Conservation (phyloP, 2,113 vertebrate genomes). For the Oncorhynchus keta region DNA sequence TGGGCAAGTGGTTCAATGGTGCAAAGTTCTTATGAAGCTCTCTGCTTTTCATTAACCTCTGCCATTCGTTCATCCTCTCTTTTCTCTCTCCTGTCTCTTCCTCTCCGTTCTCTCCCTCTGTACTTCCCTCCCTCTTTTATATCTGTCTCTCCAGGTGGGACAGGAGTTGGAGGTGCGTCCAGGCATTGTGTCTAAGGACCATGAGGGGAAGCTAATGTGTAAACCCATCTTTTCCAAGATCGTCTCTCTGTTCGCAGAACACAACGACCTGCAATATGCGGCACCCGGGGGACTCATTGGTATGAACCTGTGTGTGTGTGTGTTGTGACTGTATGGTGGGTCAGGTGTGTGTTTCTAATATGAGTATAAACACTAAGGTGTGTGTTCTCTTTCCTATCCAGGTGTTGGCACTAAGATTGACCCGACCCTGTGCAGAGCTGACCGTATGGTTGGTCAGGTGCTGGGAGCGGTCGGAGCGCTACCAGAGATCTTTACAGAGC, state of each 20-base stretch:
- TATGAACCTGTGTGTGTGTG: slow-evolving; percentile 52
- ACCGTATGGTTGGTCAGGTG: slow-evolving; percentile 98
- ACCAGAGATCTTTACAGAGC: slow-evolving; percentile 97
- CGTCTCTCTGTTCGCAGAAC: slow-evolving; percentile 94
- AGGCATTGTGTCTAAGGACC: slow-evolving; percentile 98
- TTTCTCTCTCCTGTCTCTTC: not conserved
- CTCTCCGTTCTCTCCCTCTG: not conserved
- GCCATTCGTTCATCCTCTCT: not conserved
- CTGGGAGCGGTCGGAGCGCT: slow-evolving; percentile 94
- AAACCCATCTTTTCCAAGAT: slow-evolving; percentile 99
- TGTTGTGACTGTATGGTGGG: slow-evolving; percentile 94
- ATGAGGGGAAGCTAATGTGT: slow-evolving; percentile 98
- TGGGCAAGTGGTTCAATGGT: too few relatives aligned
- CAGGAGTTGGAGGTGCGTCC: slow-evolving; percentile 97
- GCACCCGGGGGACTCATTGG: slow-evolving; percentile 97
- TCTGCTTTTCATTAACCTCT: not conserved
- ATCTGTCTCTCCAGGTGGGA: slow-evolving; percentile 80
- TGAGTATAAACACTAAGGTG: not conserved
- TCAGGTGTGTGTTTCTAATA: slow-evolving; percentile 72
- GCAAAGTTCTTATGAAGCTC: too few relatives aligned
- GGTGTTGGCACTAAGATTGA: slow-evolving; percentile 98
- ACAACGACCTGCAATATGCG: slow-evolving; percentile 97
- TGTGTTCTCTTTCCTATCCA: slow-evolving; percentile 43
- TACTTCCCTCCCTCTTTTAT: not conserved
- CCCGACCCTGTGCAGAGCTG: slow-evolving; percentile 94